A percentile compares a stretch with the other conserved stretches of the same genome.
phyloP scores from a whole-genome alignment of 1,140 invertebrate species.

The Trissolcus basalis region DNA sequence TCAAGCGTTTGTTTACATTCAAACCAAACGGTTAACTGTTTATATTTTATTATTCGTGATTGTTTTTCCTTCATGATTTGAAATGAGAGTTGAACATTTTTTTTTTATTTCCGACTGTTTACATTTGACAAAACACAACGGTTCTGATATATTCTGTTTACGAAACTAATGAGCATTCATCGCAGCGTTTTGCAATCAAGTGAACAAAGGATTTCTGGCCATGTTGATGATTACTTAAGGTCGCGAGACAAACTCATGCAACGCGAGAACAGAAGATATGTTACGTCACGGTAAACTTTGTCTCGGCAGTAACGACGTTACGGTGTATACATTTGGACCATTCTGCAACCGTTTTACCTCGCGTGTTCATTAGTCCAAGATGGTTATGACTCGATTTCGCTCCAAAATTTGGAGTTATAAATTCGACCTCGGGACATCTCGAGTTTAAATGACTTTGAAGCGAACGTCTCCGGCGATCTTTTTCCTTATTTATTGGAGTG shows the following conservation, averaged over 20 bases:
- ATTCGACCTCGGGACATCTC: no score
- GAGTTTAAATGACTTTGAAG: no score
- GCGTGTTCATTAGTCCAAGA: conserved; percentile 11
- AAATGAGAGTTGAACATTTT: no score
- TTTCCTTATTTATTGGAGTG: no score
- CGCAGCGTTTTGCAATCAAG: conserved; percentile 67
- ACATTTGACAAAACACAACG: conserved; percentile 13
- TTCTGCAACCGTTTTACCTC: conserved; percentile 20
- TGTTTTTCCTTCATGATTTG: no score
- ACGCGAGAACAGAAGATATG: conserved; percentile 34
- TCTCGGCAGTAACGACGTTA: conserved; percentile 50
- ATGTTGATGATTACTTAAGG: conserved; percentile 63
- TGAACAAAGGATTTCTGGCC: conserved; percentile 69
- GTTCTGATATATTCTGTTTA: conserved; percentile 67
- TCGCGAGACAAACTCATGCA: conserved; percentile 26
- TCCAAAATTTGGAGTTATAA: no score
- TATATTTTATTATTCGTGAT: no score
- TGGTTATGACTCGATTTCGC: conserved; percentile 2
- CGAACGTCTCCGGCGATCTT: no score
- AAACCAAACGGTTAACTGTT: no score
- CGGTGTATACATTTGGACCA: conserved; percentile 25
- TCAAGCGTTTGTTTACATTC: no score
- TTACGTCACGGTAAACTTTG: conserved; percentile 57
- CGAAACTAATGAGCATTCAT: conserved; percentile 70
- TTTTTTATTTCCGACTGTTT: no score